Conservation (phyloP, 2,113 vertebrate genomes). For the Vulpes lagopus region DNA sequence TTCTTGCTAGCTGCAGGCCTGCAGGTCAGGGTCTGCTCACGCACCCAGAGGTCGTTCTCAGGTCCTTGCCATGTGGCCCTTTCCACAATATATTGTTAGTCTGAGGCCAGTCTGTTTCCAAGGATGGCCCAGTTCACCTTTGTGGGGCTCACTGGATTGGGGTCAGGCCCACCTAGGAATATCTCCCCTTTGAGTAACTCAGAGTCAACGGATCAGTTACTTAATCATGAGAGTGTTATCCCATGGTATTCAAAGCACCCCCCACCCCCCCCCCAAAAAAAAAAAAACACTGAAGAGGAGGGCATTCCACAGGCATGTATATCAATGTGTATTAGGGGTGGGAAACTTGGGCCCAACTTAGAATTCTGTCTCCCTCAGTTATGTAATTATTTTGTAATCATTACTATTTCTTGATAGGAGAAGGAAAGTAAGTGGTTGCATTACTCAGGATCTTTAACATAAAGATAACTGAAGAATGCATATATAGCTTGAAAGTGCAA, state of each 20-base stretch:
- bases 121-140: not conserved
- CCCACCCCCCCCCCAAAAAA: too few relatives aligned
- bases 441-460: not conserved
- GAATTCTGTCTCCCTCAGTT: not conserved
- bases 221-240: not conserved
- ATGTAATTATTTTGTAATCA: not conserved
- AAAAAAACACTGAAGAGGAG: not conserved
- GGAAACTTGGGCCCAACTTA: not conserved
- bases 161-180: not conserved
- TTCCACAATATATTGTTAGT: not conserved
- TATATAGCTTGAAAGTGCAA: not conserved
- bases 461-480: not conserved
- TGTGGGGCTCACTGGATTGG: not conserved
- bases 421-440: not conserved
- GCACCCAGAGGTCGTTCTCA: not conserved
- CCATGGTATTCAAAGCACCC: not conserved
- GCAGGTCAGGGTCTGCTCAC: not conserved
- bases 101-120: not conserved
- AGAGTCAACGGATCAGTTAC: not conserved
- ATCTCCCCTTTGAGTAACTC: not conserved
- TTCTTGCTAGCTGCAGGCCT: not conserved
- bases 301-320: not conserved
- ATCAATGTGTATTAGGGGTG: rapidly evolving
- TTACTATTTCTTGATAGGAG: not conserved
- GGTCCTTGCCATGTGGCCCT: not conserved